Evolutionary conservation across 2,797 vertebrate genomes (phyloP).

Genomic region (Streptopelia turtur): DNA sequence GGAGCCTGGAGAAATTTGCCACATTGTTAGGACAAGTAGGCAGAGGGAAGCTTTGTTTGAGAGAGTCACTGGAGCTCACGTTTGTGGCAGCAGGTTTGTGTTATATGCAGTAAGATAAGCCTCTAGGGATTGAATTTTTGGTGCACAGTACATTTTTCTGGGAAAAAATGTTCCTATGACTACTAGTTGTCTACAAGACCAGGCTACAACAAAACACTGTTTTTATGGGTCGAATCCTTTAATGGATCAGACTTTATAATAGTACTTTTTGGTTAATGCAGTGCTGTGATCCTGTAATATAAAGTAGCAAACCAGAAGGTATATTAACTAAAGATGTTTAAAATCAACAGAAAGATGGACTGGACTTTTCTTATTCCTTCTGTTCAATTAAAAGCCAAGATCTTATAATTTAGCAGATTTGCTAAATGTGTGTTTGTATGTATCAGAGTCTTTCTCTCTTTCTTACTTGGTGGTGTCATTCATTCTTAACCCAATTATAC

Average conservation of each 20-base stretch:
- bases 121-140: not conserved
- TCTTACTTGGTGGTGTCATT: not conserved
- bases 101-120: fast-evolving
- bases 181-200: not conserved
- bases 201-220: not conserved
- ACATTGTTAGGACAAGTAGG: not conserved
- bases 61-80: not conserved
- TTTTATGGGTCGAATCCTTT: not conserved
- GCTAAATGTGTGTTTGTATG: not conserved
- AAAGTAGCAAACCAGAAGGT: not conserved
- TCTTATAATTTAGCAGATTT: not conserved
- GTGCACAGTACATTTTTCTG: not conserved
- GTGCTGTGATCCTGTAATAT: not conserved
- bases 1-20: not conserved
- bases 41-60: not conserved
- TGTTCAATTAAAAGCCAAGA: not conserved
- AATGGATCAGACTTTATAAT: not conserved
- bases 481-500: not conserved
- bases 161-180: not conserved
- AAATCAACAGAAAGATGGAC: not conserved
- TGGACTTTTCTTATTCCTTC: not conserved
- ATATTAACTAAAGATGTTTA: not conserved
- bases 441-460: not conserved
- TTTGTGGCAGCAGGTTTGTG: not conserved
- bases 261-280: not conserved